Evolutionary conservation across 2,113 vertebrate genomes (phyloP), one percentile per base, ranked within the genome.

Genomic region (Colaptes auratus): DNA sequence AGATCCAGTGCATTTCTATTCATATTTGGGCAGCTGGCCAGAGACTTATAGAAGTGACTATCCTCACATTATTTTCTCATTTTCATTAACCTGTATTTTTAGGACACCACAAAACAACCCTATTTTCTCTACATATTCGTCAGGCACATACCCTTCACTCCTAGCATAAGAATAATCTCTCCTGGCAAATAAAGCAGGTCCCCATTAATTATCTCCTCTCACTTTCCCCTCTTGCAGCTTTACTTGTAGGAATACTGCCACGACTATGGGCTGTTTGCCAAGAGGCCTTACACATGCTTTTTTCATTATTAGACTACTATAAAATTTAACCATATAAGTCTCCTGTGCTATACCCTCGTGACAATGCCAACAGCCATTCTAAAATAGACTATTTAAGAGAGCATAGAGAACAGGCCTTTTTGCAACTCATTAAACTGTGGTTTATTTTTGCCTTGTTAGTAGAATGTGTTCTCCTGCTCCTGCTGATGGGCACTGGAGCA

Each of bases 311-410:
- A 97, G 92, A 93, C 84, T 88, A 88, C 75, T 93, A 94, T 92
- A 86, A 95, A 90, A 96, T 93, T 97, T 97, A 97, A 97, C 97
- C 89, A 86, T 96, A 75, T 82, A 97, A 96, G 86, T 96, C 94
- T 97, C 84, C 94, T 53, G 72, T 0, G 7, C 88, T 78, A 80
- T 65, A 90, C 73, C 61, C 86, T 96, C 78, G 87, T 16, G 31
- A 77, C 39, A 14, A 96, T 76, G 95, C 94, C 91, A 96, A 78
- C 89, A 95, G 92, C 71, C 92, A 83, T 96, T 95, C 88, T 86
- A 80, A 94, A 96, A 95, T 96, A 89, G 91, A 93, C 82, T 93
- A 20, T 72, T 92, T 91, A 88, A 96, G 92, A 94, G 86, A 87
- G 66, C 3, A 0, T 39, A 73, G 69, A 96, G 89, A 91, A 91